phyloP scores from a whole-genome alignment of 2,888 invertebrate species.

The Cheilosia scutellata region DNA sequence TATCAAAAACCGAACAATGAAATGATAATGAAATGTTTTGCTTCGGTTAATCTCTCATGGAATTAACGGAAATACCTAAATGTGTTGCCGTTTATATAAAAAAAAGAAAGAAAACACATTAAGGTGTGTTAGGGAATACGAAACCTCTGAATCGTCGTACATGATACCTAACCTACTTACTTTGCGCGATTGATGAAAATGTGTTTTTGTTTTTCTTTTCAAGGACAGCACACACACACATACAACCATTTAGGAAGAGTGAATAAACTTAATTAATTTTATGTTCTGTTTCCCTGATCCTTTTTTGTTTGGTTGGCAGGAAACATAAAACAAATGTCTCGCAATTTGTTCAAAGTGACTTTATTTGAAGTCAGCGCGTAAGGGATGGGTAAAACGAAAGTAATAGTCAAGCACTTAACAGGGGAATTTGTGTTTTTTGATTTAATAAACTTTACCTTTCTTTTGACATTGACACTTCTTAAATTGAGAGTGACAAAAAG shows the following conservation, averaged over 20 bases:
- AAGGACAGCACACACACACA: background rate
- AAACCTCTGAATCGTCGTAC: background rate
- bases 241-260: background rate
- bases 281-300: background rate
- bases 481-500: background rate
- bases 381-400: background rate
- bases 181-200: background rate
- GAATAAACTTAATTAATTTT: background rate
- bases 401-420: background rate
- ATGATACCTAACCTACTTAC: background rate
- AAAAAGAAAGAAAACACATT: background rate
- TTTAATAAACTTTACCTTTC: background rate
- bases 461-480: background rate
- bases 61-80: background rate
- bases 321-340: slow-evolving; percentile 21
- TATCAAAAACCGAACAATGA: background rate
- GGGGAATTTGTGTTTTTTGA: background rate
- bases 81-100: background rate
- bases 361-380: background rate
- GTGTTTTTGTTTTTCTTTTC: background rate
- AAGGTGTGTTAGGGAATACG: background rate
- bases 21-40: no score
- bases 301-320: slow-evolving; percentile 5
- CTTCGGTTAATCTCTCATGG: no score
- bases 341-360: slow-evolving; percentile 31